Evolutionary conservation across 2,113 vertebrate species (phyloP), one percentile per base, ranked within the genome.

Genomic region (Megalops atlanticus): DNA sequence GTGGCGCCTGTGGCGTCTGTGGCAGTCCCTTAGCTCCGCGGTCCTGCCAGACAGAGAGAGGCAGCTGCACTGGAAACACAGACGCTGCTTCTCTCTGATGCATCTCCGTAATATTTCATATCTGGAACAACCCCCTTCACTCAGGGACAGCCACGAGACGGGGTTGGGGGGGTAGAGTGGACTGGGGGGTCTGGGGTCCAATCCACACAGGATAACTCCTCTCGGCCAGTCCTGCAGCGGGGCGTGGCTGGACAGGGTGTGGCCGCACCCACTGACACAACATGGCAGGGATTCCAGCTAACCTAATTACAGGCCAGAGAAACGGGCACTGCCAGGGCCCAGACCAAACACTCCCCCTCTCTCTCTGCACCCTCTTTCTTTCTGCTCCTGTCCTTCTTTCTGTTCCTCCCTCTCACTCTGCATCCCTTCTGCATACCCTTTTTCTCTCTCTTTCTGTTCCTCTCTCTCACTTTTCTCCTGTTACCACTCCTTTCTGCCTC

Each of bases 401-500:
- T 11, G 21, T 27, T 69, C n/a, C 64, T 27, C 71, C 14, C 71
- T 10, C 33, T 24, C 73, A 33, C 73, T 8, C 18, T n/a, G 12
- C 27, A 4, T 27, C n/a, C 27, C 4, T 18, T 41, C 41, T 47
- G n/a, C n/a, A n/a, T n/a, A n/a, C 69, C 40, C 16, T 1, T 16
- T 41, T n/a, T 27, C 49, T 12, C 38, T n/a, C 40, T 18, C 14
- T 7, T 41, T 89, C 85, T 86, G 85, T 89, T 87, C 87, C 85
- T 89, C 89, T 86, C 85, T 71, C 69, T 82, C 84, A 89, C 89
- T 92, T 89, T 91, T 90, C 85, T 87, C 82, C 74, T 90, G 90
- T 91, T 89, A 88, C 90, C 88, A 91, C 89, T 86, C 87, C 49
- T 49, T 71, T 71, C 39, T 2, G 24, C 83, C 74, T 81, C 64